Conservation (phyloP, 2,797 vertebrate species). For the Menidia menidia region DNA sequence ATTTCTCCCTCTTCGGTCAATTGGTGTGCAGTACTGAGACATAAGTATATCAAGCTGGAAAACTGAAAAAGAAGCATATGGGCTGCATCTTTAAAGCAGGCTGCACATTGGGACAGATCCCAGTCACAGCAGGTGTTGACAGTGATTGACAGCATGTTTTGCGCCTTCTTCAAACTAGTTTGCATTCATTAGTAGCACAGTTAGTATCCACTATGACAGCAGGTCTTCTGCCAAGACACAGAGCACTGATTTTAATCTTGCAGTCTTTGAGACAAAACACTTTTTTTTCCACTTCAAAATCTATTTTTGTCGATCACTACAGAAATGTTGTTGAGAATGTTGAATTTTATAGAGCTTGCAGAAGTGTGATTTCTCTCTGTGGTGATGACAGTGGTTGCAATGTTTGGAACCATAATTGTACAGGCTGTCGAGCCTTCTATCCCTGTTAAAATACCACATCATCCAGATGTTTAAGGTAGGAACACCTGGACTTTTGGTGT, state of each 20-base stretch:
- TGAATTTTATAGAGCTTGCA: background rate
- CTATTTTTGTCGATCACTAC: background rate
- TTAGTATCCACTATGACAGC: background rate
- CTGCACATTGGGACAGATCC: slow-evolving; percentile 23
- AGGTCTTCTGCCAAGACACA: background rate
- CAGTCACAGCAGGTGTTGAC: slow-evolving; percentile 27
- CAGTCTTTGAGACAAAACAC: background rate
- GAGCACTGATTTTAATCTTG: background rate
- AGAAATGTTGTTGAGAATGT: background rate
- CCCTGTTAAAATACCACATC: slow-evolving; percentile 7
- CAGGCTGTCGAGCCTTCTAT: background rate
- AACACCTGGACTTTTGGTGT: background rate
- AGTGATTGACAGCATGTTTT: slow-evolving; percentile 43
- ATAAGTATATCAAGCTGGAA: slow-evolving; percentile 10
- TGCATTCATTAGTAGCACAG: slow-evolving; percentile 32
- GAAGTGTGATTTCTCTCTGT: background rate
- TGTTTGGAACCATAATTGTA: slow-evolving; percentile 6
- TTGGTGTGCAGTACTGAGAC: slow-evolving; percentile 18
- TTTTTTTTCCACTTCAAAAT: background rate
- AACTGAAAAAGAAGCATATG: slow-evolving; percentile 11
- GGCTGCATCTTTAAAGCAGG: slow-evolving; percentile 23
- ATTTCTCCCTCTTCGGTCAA: slow-evolving; percentile 22
- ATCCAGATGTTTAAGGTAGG: background rate
- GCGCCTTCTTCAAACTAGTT: slow-evolving; percentile 33
- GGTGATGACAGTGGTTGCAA: background rate